Conservation (phyloP, 2,113 vertebrate species). For the Notothenia coriiceps region DNA sequence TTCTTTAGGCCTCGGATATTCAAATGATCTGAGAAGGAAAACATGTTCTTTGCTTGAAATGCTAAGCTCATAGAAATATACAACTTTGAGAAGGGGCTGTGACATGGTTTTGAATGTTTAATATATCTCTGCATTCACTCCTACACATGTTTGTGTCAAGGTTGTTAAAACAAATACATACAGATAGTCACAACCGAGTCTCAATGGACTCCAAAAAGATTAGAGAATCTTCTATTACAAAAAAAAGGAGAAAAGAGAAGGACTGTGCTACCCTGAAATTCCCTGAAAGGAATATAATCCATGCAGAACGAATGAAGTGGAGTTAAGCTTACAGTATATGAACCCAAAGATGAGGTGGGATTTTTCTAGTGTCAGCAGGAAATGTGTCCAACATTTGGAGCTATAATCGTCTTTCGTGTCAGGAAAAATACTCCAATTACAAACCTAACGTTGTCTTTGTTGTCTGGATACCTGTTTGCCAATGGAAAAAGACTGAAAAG, state of each 20-base stretch:
- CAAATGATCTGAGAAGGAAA: not conserved
- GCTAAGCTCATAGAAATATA: not conserved
- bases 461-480: slow-evolving; percentile 48
- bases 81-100: too few species aligned
- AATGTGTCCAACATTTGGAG: not conserved
- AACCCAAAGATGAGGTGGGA: not conserved
- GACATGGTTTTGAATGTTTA: not conserved
- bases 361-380: not conserved
- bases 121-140: not conserved
- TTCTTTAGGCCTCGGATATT: too few species aligned
- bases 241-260: not conserved
- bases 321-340: not conserved
- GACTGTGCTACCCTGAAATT: not conserved
- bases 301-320: not conserved
- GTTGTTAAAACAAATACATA: not conserved
- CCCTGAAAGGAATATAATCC: not conserved
- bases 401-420: slow-evolving; percentile 5
- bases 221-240: too few species aligned
- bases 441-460: not conserved
- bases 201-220: slow-evolving; percentile 1
- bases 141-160: not conserved
- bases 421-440: slow-evolving; percentile 1
- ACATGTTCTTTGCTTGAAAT: not conserved
- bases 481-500: slow-evolving; percentile 32
- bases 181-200: not conserved